Conservation (phyloP, 2,797 vertebrate genomes). For the Notolabrus celidotus region DNA sequence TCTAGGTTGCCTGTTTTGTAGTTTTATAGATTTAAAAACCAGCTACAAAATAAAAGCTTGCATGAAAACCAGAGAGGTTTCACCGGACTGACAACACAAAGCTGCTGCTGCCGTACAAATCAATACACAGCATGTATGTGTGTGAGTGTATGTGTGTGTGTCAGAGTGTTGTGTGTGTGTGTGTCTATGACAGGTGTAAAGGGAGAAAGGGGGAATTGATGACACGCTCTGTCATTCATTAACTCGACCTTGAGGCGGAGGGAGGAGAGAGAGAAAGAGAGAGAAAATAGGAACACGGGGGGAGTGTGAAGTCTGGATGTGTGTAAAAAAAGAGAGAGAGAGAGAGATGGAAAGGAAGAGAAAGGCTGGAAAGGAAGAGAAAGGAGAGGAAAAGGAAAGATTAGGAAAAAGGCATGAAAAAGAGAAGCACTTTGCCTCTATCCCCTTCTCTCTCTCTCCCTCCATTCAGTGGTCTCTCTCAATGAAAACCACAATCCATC, state of each 20-base stretch:
- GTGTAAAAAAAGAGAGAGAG: background rate
- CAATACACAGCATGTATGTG: constrained; percentile 20
- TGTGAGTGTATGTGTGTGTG: constrained; percentile 7
- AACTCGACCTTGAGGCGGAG: constrained; percentile 52
- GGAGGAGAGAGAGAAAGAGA: constrained; percentile 25
- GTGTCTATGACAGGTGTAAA: constrained; percentile 40
- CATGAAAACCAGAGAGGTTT: background rate
- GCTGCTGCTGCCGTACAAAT: constrained; percentile 27
- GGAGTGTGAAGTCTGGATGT: background rate
- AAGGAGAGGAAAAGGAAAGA: constrained; percentile 11
- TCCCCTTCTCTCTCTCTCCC: constrained; percentile 20
- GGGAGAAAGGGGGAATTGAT: constrained; percentile 56
- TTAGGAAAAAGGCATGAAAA: constrained; percentile 34
- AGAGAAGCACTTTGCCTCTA: constrained; percentile 28
- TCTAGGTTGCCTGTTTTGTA: too few relatives aligned
- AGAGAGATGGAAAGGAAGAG: background rate
- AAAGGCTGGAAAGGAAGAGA: background rate
- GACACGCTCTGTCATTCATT: constrained; percentile 66
- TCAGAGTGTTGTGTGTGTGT: constrained; percentile 12
- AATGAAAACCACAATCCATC: constrained; percentile 68
- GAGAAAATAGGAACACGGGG: background rate
- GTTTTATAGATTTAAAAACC: background rate
- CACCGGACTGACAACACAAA: constrained; percentile 4
- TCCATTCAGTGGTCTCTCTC: constrained; percentile 46
- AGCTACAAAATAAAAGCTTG: constrained; percentile 9